Conservation (phyloP, 2,113 vertebrate species). For the Albula goreensis region DNA sequence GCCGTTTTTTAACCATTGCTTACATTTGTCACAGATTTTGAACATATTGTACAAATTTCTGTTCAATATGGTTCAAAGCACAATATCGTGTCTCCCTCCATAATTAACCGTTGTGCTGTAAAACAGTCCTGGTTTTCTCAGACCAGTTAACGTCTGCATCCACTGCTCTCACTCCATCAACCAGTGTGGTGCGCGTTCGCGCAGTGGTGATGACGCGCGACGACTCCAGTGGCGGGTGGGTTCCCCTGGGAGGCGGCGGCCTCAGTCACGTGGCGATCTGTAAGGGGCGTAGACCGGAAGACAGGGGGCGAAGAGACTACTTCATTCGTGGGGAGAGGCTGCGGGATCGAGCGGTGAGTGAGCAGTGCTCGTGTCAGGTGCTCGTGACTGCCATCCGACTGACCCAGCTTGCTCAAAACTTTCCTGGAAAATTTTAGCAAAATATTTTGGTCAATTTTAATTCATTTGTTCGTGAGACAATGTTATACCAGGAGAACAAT, state of each 20-base stretch:
- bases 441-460: too few species aligned
- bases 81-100: background rate
- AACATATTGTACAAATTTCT: background rate
- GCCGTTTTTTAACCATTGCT: background rate
- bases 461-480: too few species aligned
- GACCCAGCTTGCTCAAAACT: too few species aligned
- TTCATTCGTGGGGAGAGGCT: slow-evolving; percentile 86
- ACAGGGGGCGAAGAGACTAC: slow-evolving; percentile 77
- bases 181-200: slow-evolving; percentile 82
- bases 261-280: slow-evolving; percentile 87
- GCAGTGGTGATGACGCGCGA: slow-evolving; percentile 93
- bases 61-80: background rate
- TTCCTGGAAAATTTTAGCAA: too few species aligned
- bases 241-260: slow-evolving; percentile 86
- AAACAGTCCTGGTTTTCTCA: slow-evolving; percentile 17
- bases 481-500: too few species aligned
- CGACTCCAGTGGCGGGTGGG: slow-evolving; percentile 92
- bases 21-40: background rate
- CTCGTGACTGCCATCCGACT: background rate
- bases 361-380: background rate
- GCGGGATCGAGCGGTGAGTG: slow-evolving; percentile 88
- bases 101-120: slow-evolving; percentile 1
- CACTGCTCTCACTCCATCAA: slow-evolving; percentile 41
- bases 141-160: slow-evolving; percentile 35
- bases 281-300: slow-evolving; percentile 78